A percentile compares a stretch with the other conserved stretches of the same genome.
Conservation (phyloP, 92 coral and sea anemone species). For the Bergia puertoricense region DNA sequence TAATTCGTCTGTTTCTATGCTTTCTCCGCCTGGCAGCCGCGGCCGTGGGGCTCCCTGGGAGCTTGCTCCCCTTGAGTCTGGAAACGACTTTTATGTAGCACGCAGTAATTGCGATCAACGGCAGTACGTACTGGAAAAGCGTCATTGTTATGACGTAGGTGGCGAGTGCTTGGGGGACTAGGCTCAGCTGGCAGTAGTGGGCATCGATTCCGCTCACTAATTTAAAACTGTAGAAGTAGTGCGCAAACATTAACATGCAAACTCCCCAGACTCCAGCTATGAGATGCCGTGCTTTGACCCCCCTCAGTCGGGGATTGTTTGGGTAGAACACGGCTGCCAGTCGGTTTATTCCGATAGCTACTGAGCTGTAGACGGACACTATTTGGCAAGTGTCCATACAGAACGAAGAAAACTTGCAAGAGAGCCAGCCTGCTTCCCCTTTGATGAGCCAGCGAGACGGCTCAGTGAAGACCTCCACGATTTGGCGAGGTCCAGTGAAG, state of each 20-base stretch:
- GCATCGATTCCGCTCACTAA: neutral
- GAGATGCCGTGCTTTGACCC: neutral
- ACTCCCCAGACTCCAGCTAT: slow-evolving; percentile 2
- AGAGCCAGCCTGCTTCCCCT: neutral
- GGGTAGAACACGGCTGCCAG: neutral
- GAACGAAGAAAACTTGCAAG: slow-evolving; percentile 8
- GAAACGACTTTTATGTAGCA: slow-evolving; percentile 11
- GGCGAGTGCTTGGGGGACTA: neutral
- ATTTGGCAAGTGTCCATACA: slow-evolving; percentile 20
- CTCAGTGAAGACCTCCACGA: slow-evolving; percentile 21
- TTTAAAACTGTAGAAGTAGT: slow-evolving; percentile 20
- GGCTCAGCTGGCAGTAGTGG: neutral
- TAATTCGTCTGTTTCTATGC: slow-evolving; percentile 19
- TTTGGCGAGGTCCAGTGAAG: slow-evolving; percentile 30
- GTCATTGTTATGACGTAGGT: slow-evolving; percentile 24
- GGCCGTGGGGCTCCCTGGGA: slow-evolving; percentile 13
- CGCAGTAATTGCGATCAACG: slow-evolving; percentile 15
- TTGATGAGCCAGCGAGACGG: slow-evolving; percentile 18
- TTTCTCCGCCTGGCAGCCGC: neutral
- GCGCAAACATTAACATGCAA: slow-evolving; percentile 15
- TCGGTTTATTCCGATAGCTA: slow-evolving; percentile 27
- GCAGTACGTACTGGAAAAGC: slow-evolving; percentile 17
- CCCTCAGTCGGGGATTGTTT: neutral
- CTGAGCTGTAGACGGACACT: slow-evolving; percentile 23
- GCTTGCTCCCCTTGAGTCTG: neutral